A percentile compares a stretch with the other conserved stretches of the same genome.
phyloP scores from a whole-genome alignment of 2,888 invertebrate species.

The Teleiodes luculella region DNA sequence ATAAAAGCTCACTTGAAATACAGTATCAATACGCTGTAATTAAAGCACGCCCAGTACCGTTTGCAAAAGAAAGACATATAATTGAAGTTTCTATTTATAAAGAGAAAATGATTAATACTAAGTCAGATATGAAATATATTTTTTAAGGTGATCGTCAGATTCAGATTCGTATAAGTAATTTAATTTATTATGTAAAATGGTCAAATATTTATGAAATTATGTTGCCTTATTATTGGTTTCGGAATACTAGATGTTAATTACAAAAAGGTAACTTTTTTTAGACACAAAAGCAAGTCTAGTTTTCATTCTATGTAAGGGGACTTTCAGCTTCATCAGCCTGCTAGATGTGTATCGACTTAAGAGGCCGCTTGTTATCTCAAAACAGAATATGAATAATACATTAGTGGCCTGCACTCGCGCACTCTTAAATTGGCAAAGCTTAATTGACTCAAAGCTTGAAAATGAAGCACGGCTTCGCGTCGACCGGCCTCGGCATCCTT shows the following conservation, averaged over 20 bases:
- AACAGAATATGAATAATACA: conserved; percentile 78
- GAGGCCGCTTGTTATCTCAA: conserved; percentile 76
- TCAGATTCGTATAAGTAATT: too few species aligned
- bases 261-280: too few species aligned
- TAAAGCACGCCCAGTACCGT: conserved; percentile 37
- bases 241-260: too few species aligned
- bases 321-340: conserved; percentile 57
- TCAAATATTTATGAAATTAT: too few species aligned
- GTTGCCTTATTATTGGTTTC: too few species aligned
- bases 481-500: conserved; percentile 30
- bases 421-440: conserved; percentile 73
- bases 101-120: too few species aligned
- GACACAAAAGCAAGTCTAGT: conserved; percentile 24
- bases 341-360: conserved; percentile 76
- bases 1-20: conserved; percentile 58
- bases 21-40: conserved; percentile 55
- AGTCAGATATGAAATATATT: too few species aligned
- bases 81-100: too few species aligned
- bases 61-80: conserved; percentile 11
- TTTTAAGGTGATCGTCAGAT: too few species aligned
- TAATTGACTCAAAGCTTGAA: conserved; percentile 75
- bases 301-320: conserved; percentile 44
- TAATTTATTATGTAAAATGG: too few species aligned
- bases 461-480: conserved; percentile 53
- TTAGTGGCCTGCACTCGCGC: conserved; percentile 60